A percentile compares a stretch with the other conserved stretches of the same genome.
Conservation (phyloP, 2,113 vertebrate species). For the Amazona guildingii region DNA sequence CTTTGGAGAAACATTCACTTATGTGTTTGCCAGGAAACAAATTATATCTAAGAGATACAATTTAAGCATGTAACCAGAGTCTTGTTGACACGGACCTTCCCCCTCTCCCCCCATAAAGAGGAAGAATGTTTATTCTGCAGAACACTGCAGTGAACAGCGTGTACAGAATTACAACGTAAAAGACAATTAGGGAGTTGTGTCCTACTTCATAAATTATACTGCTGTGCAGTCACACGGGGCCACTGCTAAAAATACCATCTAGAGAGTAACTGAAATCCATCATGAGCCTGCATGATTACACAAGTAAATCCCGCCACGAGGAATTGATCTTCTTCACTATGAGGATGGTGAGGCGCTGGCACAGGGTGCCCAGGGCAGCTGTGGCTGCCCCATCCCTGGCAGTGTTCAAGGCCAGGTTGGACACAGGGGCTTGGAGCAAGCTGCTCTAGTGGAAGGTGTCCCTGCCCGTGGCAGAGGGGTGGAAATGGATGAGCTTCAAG, state of each 20-base stretch:
- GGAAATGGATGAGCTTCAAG: not conserved
- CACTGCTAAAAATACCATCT: not conserved
- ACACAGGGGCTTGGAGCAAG: not conserved
- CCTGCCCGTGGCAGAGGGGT: not conserved
- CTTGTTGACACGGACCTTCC: not conserved
- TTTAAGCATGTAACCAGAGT: not conserved
- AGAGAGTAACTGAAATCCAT: not conserved
- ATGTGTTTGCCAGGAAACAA: constrained; percentile 6
- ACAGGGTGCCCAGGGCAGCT: not conserved
- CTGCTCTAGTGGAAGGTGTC: not conserved
- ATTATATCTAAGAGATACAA: not conserved
- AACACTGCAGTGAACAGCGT: not conserved
- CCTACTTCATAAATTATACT: not conserved
- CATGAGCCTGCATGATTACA: not conserved
- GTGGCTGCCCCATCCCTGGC: not conserved
- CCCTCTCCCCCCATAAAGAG: not conserved
- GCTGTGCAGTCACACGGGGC: not conserved
- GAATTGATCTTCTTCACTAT: not conserved
- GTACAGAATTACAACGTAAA: not conserved
- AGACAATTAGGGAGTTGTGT: not conserved
- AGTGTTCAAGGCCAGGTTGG: not conserved
- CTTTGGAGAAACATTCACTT: not conserved
- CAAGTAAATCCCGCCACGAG: not conserved
- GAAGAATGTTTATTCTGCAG: constrained; percentile 25
- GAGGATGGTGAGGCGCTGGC: not conserved